Evolutionary conservation across 1,140 invertebrate species (phyloP).

Genomic region (Phthorimaea operculella): DNA sequence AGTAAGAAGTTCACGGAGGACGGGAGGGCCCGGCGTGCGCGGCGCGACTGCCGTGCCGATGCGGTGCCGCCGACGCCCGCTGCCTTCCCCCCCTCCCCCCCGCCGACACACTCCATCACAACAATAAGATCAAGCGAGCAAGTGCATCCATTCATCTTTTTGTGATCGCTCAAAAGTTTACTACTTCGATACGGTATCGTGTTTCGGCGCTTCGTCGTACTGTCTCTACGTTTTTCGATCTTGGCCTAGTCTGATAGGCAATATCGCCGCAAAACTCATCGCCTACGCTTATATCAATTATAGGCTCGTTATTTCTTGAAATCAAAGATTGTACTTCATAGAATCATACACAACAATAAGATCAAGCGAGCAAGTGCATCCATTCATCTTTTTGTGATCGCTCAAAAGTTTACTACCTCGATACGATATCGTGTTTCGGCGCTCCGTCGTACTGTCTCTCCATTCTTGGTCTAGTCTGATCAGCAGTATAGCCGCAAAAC

Average conservation of each 20-base stretch:
- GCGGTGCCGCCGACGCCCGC: conserved; percentile 7
- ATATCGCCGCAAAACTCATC: no score
- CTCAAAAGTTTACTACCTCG: not conserved
- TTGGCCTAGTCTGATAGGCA: no score
- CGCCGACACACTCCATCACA: not conserved
- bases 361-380: conserved; percentile 36
- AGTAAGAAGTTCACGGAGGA: conserved; percentile 17
- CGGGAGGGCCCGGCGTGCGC: conserved; percentile 33
- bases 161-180: not conserved
- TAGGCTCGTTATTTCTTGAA: no score
- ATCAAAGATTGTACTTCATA: no score
- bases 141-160: conserved; percentile 45
- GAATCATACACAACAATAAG: conserved; percentile 18
- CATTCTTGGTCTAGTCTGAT: no score
- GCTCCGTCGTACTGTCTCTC: no score
- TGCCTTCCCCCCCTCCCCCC: not conserved
- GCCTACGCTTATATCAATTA: no score
- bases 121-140: conserved; percentile 23
- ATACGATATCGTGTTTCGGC: no score
- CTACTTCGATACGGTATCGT: not conserved
- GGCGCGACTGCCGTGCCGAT: conserved; percentile 35
- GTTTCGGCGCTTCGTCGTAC: no score
- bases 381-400: conserved; percentile 28
- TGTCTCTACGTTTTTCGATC: no score
- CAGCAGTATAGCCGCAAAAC: no score